Base-by-base conservation (phyloP, 2,888 invertebrate genomes). In the Anoncus sp. region DNA sequence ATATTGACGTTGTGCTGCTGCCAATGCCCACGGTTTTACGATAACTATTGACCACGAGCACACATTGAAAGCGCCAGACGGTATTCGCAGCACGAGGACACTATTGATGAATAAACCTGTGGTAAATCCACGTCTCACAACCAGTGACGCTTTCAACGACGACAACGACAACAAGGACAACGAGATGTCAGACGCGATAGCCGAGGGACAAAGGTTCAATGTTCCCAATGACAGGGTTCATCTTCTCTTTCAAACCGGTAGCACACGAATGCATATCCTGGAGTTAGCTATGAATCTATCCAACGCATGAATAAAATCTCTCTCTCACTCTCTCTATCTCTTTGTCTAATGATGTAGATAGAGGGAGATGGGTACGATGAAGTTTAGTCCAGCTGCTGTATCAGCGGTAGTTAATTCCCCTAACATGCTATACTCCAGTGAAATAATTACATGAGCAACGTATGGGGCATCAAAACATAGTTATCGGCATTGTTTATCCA, bases 31-130 rank as follows among this genome's bases (percentile, higher is more conserved):
- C 66, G 43, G 31, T 60, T 38, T 74, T 43, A 53, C 74, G 51
- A 77, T 74, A 65, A 76, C 76, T 76, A 73, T 72, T 62, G 66
- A 65, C 53, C 60, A 55, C 40, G 47, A 79, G 3, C 31, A 31
- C 57, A 66, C 69, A 76, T 79, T 67, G 78, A 16, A 7, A 31
- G 31, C 31, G 7, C 3, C 31, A 31, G 31, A 3, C 31, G 31
- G 31, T 3, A 7, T 3, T 57, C 5, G 12, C 16, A 18, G 20
- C 16, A 57, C 55, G 18, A 38, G 16, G 55, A 3, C n/a, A n/a
- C 31, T 57, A 66, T 47, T 60, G 27, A 51, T 43, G 27, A 65
- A 59, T 40, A 38, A 38, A n/a, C 14, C n/a, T 43, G 40, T 40
- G 20, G n/a, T 49, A 55, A 27, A 53, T 55, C 27, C n/a, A 47